Conservation (phyloP, 2,113 vertebrate genomes). For the Thamnaconus septentrionalis region DNA sequence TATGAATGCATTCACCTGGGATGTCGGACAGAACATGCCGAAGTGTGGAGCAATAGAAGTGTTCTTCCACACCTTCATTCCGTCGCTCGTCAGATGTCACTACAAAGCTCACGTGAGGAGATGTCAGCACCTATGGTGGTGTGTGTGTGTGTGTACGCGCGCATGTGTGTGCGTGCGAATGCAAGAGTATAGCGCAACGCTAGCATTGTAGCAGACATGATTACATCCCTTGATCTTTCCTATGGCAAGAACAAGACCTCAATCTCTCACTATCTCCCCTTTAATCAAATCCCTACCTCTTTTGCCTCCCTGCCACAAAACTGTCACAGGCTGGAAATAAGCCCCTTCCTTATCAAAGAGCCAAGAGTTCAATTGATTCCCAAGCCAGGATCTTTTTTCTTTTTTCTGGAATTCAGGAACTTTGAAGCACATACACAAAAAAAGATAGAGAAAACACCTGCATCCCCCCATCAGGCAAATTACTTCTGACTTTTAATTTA, state of each 20-base stretch:
- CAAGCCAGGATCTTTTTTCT: conserved; percentile 78
- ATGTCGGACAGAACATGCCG: conserved; percentile 26
- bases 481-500: conserved; percentile 99
- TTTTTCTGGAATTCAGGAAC: conserved; percentile 66
- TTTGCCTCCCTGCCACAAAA: conserved; percentile 85
- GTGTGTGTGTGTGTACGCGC: neutral
- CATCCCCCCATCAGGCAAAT: conserved; percentile 94
- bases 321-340: conserved; percentile 97
- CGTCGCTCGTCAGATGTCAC: conserved; percentile 47
- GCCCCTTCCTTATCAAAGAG: conserved; percentile 79
- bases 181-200: conserved; percentile 48
- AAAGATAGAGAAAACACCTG: conserved; percentile 79
- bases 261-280: conserved; percentile 96
- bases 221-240: conserved; percentile 93
- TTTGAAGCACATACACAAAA: conserved; percentile 54
- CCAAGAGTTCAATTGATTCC: conserved; percentile 94
- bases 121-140: conserved; percentile 35
- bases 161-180: conserved; percentile 1
- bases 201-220: conserved; percentile 83
- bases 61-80: conserved; percentile 13
- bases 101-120: conserved; percentile 39
- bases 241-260: conserved; percentile 97
- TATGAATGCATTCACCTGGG: conserved; percentile 8
- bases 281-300: conserved; percentile 95
- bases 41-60: conserved; percentile 14